Percentiles rank a stretch among this genome's conserved stretches.
phyloP scores from a whole-genome alignment of 2,797 vertebrate genomes.

The Sarcoramphus papa region DNA sequence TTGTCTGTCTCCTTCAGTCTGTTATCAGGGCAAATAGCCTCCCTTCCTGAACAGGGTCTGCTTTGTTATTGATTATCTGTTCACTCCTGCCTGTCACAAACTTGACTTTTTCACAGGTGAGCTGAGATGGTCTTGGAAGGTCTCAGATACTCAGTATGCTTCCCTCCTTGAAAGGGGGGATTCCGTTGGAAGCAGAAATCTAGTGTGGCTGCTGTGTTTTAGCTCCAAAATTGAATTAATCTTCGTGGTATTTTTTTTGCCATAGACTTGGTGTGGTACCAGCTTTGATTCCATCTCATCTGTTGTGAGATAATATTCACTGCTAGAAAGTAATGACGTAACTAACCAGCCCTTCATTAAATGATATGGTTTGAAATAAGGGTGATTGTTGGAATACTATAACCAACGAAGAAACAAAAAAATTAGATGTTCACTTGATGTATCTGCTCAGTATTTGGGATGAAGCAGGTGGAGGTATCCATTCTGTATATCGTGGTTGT shows the following conservation, averaged over 20 bases:
- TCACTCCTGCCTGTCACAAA: background rate
- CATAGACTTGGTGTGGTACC: rapidly evolving
- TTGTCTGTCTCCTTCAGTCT: background rate
- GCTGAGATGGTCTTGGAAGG: background rate
- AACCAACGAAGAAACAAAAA: background rate
- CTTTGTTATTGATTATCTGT: background rate
- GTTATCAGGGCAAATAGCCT: background rate
- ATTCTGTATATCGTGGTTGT: background rate
- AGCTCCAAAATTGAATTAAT: background rate
- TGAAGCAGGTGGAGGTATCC: background rate
- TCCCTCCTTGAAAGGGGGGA: background rate
- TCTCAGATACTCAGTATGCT: background rate
- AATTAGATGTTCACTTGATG: background rate
- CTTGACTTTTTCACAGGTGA: background rate
- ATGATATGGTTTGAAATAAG: background rate
- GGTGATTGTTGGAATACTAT: background rate
- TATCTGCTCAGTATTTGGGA: background rate
- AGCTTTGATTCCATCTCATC: background rate
- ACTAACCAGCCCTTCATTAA: background rate
- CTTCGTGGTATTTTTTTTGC: background rate
- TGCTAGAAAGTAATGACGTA: background rate
- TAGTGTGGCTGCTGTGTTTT: background rate
- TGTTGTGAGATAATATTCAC: background rate
- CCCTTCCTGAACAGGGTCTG: background rate
- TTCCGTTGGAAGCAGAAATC: background rate